A percentile compares a stretch with the other conserved stretches of the same genome.
These are phyloP conservation scores for Tetramorium parvispinum DNA, from an alignment of 1,140 invertebrate genomes.

Conservation along the genomic window DNA sequence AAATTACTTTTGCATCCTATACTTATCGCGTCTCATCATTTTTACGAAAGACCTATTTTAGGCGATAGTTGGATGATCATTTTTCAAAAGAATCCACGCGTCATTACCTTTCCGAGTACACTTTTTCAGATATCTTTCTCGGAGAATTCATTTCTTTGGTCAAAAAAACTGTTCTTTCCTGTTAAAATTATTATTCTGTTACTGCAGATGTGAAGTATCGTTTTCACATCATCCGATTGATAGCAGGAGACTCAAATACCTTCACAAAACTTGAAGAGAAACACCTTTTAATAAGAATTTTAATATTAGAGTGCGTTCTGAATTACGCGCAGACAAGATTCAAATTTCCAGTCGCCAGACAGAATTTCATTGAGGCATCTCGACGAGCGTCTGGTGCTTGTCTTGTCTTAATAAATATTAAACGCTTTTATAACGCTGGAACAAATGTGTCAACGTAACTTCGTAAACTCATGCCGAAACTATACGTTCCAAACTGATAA, in stretches of 20 bases:
- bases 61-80: constrained; percentile 55
- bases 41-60: constrained; percentile 67
- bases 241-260: neutral
- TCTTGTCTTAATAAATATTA: constrained; percentile 33
- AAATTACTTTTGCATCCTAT: constrained; percentile 71
- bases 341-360: neutral
- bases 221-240: neutral
- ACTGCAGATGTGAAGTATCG: neutral
- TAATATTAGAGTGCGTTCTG: neutral
- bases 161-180: neutral
- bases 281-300: neutral
- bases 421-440: neutral
- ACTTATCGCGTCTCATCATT: constrained; percentile 34
- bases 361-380: neutral
- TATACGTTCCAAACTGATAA: constrained; percentile 22
- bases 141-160: neutral
- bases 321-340: neutral
- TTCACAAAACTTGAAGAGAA: neutral
- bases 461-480: neutral
- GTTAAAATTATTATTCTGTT: constrained; percentile 1
- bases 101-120: neutral
- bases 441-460: constrained; percentile 15
- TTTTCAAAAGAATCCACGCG: neutral
- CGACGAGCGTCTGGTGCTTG: neutral
- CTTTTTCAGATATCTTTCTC: neutral